Percentiles rank a stretch among this genome's conserved stretches.
phyloP scores from a whole-genome alignment of 2,113 vertebrate species.

The Ceyx melanurus region DNA sequence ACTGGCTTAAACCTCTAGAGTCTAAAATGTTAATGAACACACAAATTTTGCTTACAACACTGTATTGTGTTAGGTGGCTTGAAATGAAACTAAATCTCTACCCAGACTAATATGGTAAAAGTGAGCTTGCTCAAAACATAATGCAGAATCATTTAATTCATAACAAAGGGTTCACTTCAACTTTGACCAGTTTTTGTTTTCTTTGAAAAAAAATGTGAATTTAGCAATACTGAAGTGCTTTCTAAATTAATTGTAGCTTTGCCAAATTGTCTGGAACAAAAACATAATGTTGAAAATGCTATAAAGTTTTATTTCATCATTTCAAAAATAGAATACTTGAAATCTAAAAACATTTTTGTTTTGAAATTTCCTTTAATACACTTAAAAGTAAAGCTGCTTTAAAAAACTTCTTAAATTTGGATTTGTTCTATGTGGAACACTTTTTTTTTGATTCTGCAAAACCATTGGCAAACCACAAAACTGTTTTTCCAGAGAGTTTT shows the following conservation, averaged over 20 bases:
- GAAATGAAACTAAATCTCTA: slow-evolving; percentile 9
- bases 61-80: not conserved
- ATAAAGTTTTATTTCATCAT: slow-evolving; percentile 46
- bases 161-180: slow-evolving; percentile 40
- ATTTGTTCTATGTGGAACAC: not conserved
- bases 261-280: slow-evolving; percentile 55
- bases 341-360: not conserved
- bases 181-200: slow-evolving; percentile 25
- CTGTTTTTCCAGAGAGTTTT: not conserved
- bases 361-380: slow-evolving; percentile 19
- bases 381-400: slow-evolving; percentile 3
- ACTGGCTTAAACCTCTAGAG: not conserved
- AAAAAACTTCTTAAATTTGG: not conserved
- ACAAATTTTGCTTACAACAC: slow-evolving; percentile 27
- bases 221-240: slow-evolving; percentile 40
- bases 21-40: slow-evolving; percentile 5
- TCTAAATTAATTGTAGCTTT: slow-evolving; percentile 39
- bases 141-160: slow-evolving; percentile 25
- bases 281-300: slow-evolving; percentile 26
- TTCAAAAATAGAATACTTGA: slow-evolving; percentile 15
- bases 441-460: not conserved
- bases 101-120: slow-evolving; percentile 9
- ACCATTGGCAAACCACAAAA: not conserved
- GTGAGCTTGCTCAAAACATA: slow-evolving; percentile 36
- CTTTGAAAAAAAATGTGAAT: slow-evolving; percentile 38